Percentiles rank a stretch among this genome's conserved stretches.
These are phyloP conservation scores for Alces alces DNA, from an alignment of 2,113 vertebrate genomes.

Conservation along the genomic window DNA sequence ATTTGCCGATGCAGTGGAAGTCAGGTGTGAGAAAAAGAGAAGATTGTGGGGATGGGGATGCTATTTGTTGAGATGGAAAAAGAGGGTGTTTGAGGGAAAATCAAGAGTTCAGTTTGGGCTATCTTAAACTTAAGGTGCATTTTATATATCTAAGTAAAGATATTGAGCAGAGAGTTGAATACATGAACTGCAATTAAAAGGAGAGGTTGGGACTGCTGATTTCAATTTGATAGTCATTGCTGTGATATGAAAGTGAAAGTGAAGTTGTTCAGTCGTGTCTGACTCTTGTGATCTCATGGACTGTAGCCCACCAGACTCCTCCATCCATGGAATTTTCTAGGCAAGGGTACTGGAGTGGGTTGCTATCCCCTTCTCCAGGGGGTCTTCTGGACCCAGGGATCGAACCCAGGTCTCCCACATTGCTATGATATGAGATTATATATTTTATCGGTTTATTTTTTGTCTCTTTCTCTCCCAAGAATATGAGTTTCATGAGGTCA, in stretches of 20 bases:
- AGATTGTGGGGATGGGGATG: neutral
- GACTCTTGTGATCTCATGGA: too few relatives aligned
- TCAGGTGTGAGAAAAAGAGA: neutral
- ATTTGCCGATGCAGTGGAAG: neutral
- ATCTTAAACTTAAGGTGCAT: neutral
- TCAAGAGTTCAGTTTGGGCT: neutral
- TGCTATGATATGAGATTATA: neutral
- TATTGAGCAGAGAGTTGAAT: neutral
- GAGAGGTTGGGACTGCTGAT: neutral
- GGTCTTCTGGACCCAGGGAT: too few relatives aligned
- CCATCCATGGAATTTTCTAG: too few relatives aligned
- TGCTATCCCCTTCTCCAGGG: too few relatives aligned
- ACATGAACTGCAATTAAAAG: neutral
- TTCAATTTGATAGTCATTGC: neutral
- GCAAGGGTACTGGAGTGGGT: too few relatives aligned
- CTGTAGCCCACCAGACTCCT: too few relatives aligned
- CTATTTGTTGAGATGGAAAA: neutral
- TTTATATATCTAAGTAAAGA: neutral
- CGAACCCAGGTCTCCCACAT: too few relatives aligned
- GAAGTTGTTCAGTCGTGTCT: too few relatives aligned
- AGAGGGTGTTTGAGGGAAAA: neutral
- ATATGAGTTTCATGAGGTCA: neutral
- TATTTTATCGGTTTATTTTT: neutral
- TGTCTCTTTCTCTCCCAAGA: neutral
- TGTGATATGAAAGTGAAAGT: neutral